Evolutionary conservation across 2,888 invertebrate genomes (phyloP), one percentile per base, ranked within the genome.

Genomic region (Folsomia manolachei): DNA sequence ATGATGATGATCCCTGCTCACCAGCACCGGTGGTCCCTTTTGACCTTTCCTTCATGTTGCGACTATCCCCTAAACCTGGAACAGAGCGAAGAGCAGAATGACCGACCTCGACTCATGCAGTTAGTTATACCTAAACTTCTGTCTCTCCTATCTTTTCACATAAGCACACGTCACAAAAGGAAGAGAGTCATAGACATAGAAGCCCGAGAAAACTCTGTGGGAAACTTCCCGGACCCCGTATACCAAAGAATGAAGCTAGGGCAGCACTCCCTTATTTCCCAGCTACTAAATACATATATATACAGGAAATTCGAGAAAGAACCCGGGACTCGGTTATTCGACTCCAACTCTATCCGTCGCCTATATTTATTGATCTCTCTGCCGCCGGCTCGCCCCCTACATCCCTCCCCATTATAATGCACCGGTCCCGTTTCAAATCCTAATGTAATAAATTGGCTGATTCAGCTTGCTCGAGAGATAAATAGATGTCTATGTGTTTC

Each of bases 311-410:
- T 18, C 51, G 9, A 51, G 51, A 51, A 51, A 56, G 56, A 52
- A 66, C 65, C 65, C 65, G 52, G 65, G 52, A 66, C 39, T 66
- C 65, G 65, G 39, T 19, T n/a, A n/a, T n/a, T 66, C 65, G 52
- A 52, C 4, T 66, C 65, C 21, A 19, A 63, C 63, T 19, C 63
- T 24, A 63, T 24, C 14, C 25, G 25, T 18, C 65, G 39, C 39
- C 19, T 66, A 66, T 19, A 26, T 63, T 66, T 66, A 66, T 66
- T 66, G 65, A 66, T 66, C n/a, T n/a, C n/a, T n/a, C 52, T 23
- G 39, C 51, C 19, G 56, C 52, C 65, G 65, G 65, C 65, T 66
- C 65, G 65, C 23, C 65, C 65, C 64, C 39, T 25, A 27, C n/a
- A 19, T 19, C 56, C 18, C 56, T 4, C 7, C 56, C 56, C 56